phyloP scores from a whole-genome alignment of 1,140 invertebrate species.

The Camponotus pennsylvanicus region DNA sequence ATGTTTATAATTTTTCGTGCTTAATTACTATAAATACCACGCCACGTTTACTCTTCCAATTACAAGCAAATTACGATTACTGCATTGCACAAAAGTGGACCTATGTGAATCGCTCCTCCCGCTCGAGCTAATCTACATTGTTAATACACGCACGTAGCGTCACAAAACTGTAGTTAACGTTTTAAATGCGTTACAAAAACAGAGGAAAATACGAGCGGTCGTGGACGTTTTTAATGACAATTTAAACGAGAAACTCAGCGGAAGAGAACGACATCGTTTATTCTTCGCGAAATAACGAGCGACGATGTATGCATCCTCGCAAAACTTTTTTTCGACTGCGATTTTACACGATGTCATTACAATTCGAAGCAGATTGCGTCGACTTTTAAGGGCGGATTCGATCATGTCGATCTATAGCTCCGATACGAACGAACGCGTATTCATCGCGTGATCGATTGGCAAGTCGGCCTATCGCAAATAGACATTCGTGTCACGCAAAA shows the following conservation, averaged over 20 bases:
- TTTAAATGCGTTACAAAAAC: constrained; percentile 37
- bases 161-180: constrained; percentile 39
- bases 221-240: not conserved
- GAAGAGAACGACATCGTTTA: not conserved
- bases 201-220: not conserved
- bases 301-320: not conserved
- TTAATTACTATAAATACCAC: constrained; percentile 49
- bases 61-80: constrained; percentile 53
- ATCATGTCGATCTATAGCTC: not conserved
- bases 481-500: constrained; percentile 52
- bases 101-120: constrained; percentile 29
- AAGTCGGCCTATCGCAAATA: constrained; percentile 5
- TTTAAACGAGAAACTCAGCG: not conserved
- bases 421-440: not conserved
- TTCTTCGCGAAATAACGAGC: not conserved
- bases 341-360: not conserved
- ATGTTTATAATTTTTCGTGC: constrained; percentile 38
- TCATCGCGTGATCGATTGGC: not conserved
- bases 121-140: constrained; percentile 51
- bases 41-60: constrained; percentile 39
- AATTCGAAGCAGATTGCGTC: not conserved
- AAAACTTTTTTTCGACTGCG: not conserved
- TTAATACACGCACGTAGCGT: constrained; percentile 41
- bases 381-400: constrained; percentile 1
- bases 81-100: constrained; percentile 10